Evolutionary conservation across 2,797 vertebrate species (phyloP).

Genomic region (Morelia viridis): DNA sequence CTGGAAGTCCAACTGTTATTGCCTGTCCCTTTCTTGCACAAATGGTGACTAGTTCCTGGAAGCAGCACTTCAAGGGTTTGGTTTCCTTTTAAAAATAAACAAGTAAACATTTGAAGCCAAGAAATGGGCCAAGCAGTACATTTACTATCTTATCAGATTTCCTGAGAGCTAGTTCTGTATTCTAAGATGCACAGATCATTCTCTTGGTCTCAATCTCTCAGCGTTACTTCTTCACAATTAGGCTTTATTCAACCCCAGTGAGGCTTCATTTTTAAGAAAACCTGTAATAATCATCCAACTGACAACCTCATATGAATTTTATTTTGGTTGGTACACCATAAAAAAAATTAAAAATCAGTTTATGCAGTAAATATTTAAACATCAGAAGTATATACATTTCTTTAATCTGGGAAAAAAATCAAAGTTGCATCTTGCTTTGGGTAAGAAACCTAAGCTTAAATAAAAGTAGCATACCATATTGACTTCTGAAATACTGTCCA

Average conservation of each 20-base stretch:
- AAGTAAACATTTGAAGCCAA: not conserved
- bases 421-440: not conserved
- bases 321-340: not conserved
- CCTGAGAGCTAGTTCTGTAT: not conserved
- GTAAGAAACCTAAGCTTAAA: slow-evolving; percentile 23
- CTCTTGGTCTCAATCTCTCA: not conserved
- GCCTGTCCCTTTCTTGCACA: not conserved
- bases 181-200: not conserved
- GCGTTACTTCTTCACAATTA: not conserved
- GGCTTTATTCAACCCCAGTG: not conserved
- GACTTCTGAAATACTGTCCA: slow-evolving; percentile 97
- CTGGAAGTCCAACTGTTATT: not conserved
- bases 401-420: slow-evolving; percentile 12
- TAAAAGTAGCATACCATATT: slow-evolving; percentile 85
- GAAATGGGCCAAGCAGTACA: not conserved
- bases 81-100: not conserved
- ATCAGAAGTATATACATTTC: not conserved
- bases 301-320: not conserved
- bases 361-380: not conserved
- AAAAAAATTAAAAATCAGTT: not conserved
- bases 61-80: not conserved
- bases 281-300: not conserved
- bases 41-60: not conserved
- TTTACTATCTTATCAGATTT: not conserved
- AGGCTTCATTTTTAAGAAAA: not conserved